phyloP scores from a whole-genome alignment of 2,888 invertebrate species.

The Diploptera punctata region DNA sequence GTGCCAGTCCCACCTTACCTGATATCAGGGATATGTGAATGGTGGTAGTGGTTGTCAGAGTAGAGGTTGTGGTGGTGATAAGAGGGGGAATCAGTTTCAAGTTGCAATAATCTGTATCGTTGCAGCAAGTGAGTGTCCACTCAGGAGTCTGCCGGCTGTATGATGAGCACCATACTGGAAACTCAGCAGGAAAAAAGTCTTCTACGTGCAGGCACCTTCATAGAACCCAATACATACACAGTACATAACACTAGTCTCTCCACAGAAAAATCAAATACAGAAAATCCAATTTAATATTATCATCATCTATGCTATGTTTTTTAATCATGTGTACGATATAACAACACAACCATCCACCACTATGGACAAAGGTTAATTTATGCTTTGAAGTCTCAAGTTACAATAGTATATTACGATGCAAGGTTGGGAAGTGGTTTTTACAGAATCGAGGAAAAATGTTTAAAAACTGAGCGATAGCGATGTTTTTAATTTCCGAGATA shows the following conservation, averaged over 20 bases:
- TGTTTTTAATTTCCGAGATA: too few relatives aligned
- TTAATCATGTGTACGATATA: too few relatives aligned
- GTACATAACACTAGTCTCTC: background rate
- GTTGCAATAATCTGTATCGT: conserved; percentile 66
- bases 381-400: too few relatives aligned
- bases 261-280: too few relatives aligned
- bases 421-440: too few relatives aligned
- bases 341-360: too few relatives aligned
- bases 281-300: too few relatives aligned
- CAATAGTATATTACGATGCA: too few relatives aligned
- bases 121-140: conserved; percentile 57
- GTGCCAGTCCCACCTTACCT: conserved; percentile 41
- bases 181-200: conserved; percentile 67
- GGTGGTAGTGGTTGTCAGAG: conserved; percentile 37
- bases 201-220: conserved; percentile 60
- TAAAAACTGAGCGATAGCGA: too few relatives aligned
- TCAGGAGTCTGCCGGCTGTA: conserved; percentile 44
- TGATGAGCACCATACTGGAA: conserved; percentile 59
- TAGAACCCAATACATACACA: conserved; percentile 61
- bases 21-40: conserved; percentile 40
- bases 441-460: too few relatives aligned
- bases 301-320: too few relatives aligned
- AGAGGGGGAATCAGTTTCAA: conserved; percentile 56
- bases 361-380: too few relatives aligned
- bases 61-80: conserved; percentile 57